A percentile compares a stretch with the other conserved stretches of the same genome.
Evolutionary conservation across 1,140 invertebrate species (phyloP).

Genomic region (Drosophila chauvacae): DNA sequence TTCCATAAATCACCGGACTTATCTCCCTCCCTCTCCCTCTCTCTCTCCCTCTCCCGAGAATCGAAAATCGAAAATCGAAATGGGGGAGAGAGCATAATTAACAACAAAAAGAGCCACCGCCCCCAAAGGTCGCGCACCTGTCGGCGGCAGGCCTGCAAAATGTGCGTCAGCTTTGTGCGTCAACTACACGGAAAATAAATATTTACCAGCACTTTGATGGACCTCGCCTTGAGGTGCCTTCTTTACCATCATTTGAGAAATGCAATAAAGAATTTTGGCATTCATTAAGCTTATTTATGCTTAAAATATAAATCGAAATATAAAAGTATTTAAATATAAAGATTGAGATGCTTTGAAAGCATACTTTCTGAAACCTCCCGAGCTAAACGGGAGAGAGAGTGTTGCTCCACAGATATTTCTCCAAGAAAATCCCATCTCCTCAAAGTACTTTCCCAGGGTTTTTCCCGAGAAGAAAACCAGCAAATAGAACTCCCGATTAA

Average conservation of each 20-base stretch:
- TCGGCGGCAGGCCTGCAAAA: background rate
- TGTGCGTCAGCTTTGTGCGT: slow-evolving; percentile 5
- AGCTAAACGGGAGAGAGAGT: background rate
- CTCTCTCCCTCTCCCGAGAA: background rate
- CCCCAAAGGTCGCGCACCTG: slow-evolving; percentile 21
- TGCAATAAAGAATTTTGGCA: background rate
- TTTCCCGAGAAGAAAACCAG: background rate
- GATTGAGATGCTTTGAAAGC: background rate
- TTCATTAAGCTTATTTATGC: background rate
- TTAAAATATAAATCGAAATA: background rate
- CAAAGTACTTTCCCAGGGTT: background rate
- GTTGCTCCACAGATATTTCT: background rate
- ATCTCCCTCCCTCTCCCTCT: background rate
- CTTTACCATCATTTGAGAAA: background rate
- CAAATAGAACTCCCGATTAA: background rate
- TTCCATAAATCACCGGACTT: slow-evolving; percentile 34
- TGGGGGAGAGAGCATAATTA: slow-evolving; percentile 7
- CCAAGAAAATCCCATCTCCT: background rate
- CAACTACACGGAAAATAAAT: slow-evolving; percentile 14
- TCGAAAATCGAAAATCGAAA: background rate
- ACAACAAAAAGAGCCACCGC: background rate
- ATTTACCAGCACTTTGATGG: background rate
- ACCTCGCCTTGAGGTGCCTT: background rate
- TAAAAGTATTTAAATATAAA: background rate
- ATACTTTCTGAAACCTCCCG: too few species aligned